Evolutionary conservation across 2,797 vertebrate genomes (phyloP).

Genomic region (Limosa lapponica): DNA sequence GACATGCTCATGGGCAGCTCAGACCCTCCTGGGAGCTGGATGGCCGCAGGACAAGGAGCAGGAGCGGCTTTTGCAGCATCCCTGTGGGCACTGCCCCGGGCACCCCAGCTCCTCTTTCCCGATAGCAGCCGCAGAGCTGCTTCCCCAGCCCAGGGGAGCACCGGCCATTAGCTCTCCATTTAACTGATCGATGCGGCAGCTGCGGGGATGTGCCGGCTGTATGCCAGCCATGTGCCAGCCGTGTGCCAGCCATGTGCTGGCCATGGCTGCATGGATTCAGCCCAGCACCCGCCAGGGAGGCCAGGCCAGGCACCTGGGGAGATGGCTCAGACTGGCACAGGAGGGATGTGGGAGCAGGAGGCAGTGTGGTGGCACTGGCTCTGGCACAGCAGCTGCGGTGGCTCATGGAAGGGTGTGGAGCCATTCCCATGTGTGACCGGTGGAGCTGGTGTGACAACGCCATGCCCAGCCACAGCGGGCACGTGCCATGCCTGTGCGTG

Average conservation of each 20-base stretch:
- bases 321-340: background rate
- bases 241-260: background rate
- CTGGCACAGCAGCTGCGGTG: fast-evolving
- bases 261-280: background rate
- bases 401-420: background rate
- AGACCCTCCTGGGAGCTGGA: background rate
- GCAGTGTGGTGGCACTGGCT: background rate
- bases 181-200: background rate
- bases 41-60: fast-evolving
- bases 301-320: background rate
- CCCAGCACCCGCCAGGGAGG: fast-evolving
- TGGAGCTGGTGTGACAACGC: background rate
- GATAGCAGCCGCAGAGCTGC: fast-evolving
- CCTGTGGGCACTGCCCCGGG: fast-evolving
- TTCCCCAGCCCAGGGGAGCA: background rate
- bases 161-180: background rate
- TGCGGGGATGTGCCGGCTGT: background rate
- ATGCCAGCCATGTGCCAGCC: background rate
- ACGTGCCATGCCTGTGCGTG: background rate
- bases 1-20: background rate
- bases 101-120: fast-evolving
- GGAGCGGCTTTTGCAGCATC: background rate
- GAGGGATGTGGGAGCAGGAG: background rate
- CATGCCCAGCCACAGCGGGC: background rate
- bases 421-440: background rate